Conservation (phyloP, 2,888 invertebrate species). For the Chrysodeixis includens region DNA sequence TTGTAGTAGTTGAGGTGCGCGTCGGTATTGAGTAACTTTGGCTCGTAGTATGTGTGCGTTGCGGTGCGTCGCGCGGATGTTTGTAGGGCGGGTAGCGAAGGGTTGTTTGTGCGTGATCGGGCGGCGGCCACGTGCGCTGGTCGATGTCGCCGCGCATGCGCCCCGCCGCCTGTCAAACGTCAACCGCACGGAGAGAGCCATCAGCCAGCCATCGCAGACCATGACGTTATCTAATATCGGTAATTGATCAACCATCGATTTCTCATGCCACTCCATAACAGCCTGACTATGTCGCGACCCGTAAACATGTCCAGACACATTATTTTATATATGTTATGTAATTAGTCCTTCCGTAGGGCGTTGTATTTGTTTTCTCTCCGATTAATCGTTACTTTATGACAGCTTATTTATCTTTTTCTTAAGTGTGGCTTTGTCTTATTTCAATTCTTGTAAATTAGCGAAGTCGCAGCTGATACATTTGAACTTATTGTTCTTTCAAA, state of each 20-base stretch:
- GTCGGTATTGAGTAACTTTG: slow-evolving; percentile 40
- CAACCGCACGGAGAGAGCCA: slow-evolving; percentile 56
- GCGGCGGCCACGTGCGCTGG: slow-evolving; percentile 79
- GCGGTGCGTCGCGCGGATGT: slow-evolving; percentile 37
- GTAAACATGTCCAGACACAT: slow-evolving; percentile 32
- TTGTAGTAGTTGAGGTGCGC: slow-evolving; percentile 30
- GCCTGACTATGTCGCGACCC: slow-evolving; percentile 39
- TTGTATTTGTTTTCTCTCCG: slow-evolving; percentile 23
- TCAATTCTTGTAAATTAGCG: not conserved
- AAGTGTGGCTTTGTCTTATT: not conserved
- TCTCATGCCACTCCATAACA: slow-evolving; percentile 39
- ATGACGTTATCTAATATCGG: slow-evolving; percentile 61
- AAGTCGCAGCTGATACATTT: not conserved
- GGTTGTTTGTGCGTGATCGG: slow-evolving; percentile 68
- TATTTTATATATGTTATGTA: slow-evolving; percentile 45
- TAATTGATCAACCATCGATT: slow-evolving; percentile 64
- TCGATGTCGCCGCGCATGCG: slow-evolving; percentile 83
- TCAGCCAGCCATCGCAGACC: slow-evolving; percentile 43
- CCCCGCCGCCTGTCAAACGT: slow-evolving; percentile 67
- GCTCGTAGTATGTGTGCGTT: slow-evolving; percentile 43
- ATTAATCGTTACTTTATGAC: slow-evolving; percentile 6
- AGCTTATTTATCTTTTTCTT: not conserved
- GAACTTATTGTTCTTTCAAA: not conserved
- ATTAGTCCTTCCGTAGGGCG: slow-evolving; percentile 53
- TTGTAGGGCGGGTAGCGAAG: slow-evolving; percentile 45